Base-by-base conservation (phyloP, 2,888 invertebrate genomes). In the Drosophila gaucha region DNA sequence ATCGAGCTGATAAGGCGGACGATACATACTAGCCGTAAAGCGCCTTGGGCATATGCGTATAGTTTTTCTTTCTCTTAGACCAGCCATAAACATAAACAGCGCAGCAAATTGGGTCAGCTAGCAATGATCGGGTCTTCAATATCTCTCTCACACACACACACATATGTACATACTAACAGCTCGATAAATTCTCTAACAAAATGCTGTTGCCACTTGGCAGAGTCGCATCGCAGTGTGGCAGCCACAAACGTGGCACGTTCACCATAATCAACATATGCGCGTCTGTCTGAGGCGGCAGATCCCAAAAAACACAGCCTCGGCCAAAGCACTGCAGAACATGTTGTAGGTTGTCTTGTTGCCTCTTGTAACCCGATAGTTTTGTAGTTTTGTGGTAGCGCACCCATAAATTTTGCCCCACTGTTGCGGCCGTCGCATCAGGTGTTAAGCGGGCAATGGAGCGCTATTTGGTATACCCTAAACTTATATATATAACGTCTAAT, bases 371-470 rank as follows among this genome's bases (percentile, higher is more conserved):
- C 67, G 87, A 88, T 84, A 88, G 89, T 84, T 83, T 84, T 86
- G 88, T 88, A 86, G 80, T 82, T 88, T 88, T 88, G 88, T 85
- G 83, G 89, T 89, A 85, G 89, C 84, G 88, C 86, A 85, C 85
- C 89, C 89, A 85, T 85, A 89, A 85, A 85, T 85, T 88, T 57
- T 30, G 46, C 44, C 66, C 26, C 83, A 64, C 54, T 49, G 49
- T 51, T 65, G 69, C 74, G 54, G 24, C 50, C 68, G 57, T 60
- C 67, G 88, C 88, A 76, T 82, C 88, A 83, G 88, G 82, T 83
- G 82, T 86, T 77, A 86, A 79, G 70, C 88, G 86, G 77, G 88
- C 80, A 54, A 57, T 74, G 67, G 38, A 46, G 38, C 58, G 38
- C 41, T 69, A 39, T 74, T 41, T n/a, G 8, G 14, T 31, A 47